phyloP scores from a whole-genome alignment of 2,113 vertebrate genomes.

The Tylochromis polylepis region DNA sequence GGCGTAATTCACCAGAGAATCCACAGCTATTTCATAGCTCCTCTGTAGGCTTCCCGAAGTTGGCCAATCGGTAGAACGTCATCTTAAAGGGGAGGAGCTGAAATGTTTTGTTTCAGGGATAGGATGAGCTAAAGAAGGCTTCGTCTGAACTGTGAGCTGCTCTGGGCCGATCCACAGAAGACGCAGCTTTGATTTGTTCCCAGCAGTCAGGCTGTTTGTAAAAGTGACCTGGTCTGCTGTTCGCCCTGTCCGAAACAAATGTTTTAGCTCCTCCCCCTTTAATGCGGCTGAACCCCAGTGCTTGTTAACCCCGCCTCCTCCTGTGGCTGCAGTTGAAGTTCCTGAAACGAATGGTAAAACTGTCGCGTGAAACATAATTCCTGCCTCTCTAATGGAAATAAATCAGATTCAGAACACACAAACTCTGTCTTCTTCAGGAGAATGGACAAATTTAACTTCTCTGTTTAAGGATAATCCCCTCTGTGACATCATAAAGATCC shows the following conservation, averaged over 20 bases:
- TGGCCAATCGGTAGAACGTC: background rate
- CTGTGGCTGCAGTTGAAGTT: background rate
- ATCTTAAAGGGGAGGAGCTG: background rate
- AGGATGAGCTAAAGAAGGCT: background rate
- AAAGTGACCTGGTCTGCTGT: background rate
- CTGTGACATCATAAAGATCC: background rate
- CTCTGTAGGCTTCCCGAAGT: background rate
- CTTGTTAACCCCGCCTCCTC: background rate
- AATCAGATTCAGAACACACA: too few relatives aligned
- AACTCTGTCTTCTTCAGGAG: background rate
- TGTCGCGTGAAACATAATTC: background rate
- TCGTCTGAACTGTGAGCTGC: background rate
- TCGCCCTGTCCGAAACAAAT: background rate
- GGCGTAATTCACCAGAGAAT: background rate
- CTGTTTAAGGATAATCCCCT: background rate
- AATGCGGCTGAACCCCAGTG: background rate
- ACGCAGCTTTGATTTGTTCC: background rate
- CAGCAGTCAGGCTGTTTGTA: background rate
- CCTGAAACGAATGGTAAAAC: background rate
- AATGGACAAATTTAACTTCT: background rate
- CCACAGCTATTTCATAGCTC: background rate
- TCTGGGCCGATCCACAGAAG: background rate
- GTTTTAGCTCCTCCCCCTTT: background rate
- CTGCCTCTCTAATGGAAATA: background rate
- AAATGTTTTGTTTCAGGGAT: background rate